A percentile compares a stretch with the other conserved stretches of the same genome.
Evolutionary conservation across 2,113 vertebrate species (phyloP).

Genomic region (Pterocles orientalis): DNA sequence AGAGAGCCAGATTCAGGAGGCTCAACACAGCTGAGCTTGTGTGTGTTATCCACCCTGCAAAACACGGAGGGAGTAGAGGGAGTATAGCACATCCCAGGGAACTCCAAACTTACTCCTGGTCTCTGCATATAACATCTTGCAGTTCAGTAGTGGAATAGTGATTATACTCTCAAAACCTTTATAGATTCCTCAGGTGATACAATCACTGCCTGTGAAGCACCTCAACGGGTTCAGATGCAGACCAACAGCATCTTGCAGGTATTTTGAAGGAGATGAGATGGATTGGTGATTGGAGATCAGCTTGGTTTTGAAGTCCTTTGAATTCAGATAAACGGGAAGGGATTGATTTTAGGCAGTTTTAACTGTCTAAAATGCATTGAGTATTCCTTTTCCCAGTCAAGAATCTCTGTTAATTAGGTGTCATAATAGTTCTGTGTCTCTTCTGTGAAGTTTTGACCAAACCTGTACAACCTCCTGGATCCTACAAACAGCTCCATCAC

Average conservation of each 20-base stretch:
- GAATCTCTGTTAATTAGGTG: background rate
- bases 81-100: background rate
- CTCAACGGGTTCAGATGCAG: background rate
- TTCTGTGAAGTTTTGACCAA: background rate
- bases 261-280: background rate
- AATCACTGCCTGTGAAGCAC: background rate
- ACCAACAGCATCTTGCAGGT: background rate
- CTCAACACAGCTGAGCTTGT: background rate
- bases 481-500: background rate
- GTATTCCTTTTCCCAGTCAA: background rate
- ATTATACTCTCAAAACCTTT: background rate
- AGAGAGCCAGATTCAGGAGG: background rate
- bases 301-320: background rate
- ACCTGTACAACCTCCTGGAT: background rate
- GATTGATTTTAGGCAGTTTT: background rate
- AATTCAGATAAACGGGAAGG: background rate
- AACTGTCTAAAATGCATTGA: background rate
- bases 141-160: background rate
- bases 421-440: background rate
- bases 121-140: background rate
- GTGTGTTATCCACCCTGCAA: background rate
- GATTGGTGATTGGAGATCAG: background rate
- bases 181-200: background rate
- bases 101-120: background rate
- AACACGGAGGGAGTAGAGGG: background rate